A percentile compares a stretch with the other conserved stretches of the same genome.
These are phyloP conservation scores for Salpingus planirostris DNA, from an alignment of 2,888 invertebrate genomes.

Conservation along the genomic window DNA sequence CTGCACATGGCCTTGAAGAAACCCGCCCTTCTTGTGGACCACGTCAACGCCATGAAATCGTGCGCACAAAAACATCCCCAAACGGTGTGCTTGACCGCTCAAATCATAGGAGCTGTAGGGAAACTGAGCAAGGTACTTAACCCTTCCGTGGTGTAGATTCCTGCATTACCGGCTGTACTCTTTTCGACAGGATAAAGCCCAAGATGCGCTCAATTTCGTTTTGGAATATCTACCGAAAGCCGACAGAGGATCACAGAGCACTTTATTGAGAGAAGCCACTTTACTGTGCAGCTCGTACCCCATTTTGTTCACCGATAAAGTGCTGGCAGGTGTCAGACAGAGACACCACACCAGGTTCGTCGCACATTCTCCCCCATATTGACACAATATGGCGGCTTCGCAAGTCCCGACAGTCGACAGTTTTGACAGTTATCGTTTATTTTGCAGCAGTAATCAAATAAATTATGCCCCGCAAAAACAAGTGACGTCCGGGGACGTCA, in stretches of 20 bases:
- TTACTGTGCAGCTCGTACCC: constrained; percentile 73
- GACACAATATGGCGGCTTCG: constrained; percentile 7
- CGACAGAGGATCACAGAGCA: constrained; percentile 64
- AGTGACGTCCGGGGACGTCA: constrained; percentile 66
- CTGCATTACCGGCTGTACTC: too few relatives aligned
- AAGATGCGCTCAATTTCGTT: constrained; percentile 74
- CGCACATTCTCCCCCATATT: too few relatives aligned
- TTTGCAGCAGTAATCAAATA: constrained; percentile 5
- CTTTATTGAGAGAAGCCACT: constrained; percentile 71
- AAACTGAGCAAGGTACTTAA: constrained; percentile 54
- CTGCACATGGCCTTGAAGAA: constrained; percentile 63
- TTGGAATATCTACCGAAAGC: constrained; percentile 63
- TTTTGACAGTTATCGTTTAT: background rate
- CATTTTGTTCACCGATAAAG: constrained; percentile 68
- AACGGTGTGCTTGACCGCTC: constrained; percentile 57
- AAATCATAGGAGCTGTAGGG: constrained; percentile 63
- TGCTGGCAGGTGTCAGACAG: constrained; percentile 64
- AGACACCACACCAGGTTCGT: constrained; percentile 48
- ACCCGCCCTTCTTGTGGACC: constrained; percentile 61
- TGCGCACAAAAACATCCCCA: constrained; percentile 59
- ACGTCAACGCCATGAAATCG: constrained; percentile 58
- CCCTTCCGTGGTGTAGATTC: background rate
- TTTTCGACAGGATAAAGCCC: constrained; percentile 59
- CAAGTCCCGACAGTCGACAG: background rate
- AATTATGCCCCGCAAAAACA: constrained; percentile 38